Base-by-base conservation (phyloP, 1,140 invertebrate genomes). In the Galleria mellonella region DNA sequence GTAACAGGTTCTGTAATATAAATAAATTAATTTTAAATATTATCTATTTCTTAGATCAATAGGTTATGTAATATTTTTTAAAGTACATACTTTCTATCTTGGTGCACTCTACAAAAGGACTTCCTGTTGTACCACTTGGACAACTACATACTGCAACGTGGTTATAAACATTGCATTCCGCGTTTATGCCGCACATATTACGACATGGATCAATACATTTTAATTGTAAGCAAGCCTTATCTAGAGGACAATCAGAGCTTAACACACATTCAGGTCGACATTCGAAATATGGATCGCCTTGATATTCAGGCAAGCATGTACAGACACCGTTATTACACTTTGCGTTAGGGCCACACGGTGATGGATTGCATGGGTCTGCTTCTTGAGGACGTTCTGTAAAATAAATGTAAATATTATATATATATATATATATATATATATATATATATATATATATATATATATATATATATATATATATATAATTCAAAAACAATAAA, bases 191-290 rank as follows among this genome's bases (percentile, higher is more conserved):
- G 62, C 93, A 95, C 56, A 91, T 91, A 17, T 91, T 89, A 2
- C 81, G 76, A 62, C 93, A 95, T 9, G 93, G 93, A 71, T 94
- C 88, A n/a, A 87, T 77, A 58, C 93, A 95, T 75, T 91, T 92
- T 43, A 91, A 90, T 62, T 91, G 90, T 8, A 90, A 83, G 61
- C 93, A 95, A 2, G 92, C 89, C 72, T 89, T 87, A 47, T 88
- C 89, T 31, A 83, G 61, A 0, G 88, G 69, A 76, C 93, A 94
- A 52, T 94, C 93, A 0, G 91, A 90, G 51, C 88, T 91, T 0
- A 90, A 73, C 2, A 90, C 87, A 74, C 92, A 94, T 72, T 92
- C 91, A n/a, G 91, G 90, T 59, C 90, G 76, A 74, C 93, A 94
- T 8, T 69, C 74, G 15, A 86, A 75, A 52, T 87, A 88, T 9